A percentile compares a stretch with the other conserved stretches of the same genome.
Conservation (phyloP, 1,140 invertebrate genomes). For the Drosophila guanche region DNA sequence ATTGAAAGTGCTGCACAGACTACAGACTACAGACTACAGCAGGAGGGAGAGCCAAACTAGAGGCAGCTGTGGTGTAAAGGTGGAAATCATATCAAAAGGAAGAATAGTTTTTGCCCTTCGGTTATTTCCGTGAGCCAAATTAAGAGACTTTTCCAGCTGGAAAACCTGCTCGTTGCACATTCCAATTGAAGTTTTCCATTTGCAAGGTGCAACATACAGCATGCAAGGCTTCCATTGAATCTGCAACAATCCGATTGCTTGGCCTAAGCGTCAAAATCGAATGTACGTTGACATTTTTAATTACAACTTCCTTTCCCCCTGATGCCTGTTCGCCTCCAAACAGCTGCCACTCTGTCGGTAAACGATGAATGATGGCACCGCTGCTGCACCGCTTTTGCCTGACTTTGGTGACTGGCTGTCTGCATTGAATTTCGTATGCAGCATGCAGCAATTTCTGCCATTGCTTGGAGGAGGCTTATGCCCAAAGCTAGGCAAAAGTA, state of each 20-base stretch:
- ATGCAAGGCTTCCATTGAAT: too few relatives aligned
- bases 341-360: slow-evolving; percentile 31
- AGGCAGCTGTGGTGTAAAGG: too few relatives aligned
- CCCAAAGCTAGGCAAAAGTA: slow-evolving; percentile 55
- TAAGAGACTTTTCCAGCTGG: neutral
- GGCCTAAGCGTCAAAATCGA: slow-evolving; percentile 55
- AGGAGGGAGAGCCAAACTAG: neutral
- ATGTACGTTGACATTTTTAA: slow-evolving; percentile 79
- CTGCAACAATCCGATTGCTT: slow-evolving; percentile 63
- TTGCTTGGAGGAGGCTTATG: slow-evolving; percentile 43
- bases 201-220: neutral
- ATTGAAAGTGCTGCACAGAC: slow-evolving; percentile 28
- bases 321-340: slow-evolving; percentile 24
- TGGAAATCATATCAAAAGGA: too few relatives aligned
- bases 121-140: neutral
- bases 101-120: too few relatives aligned
- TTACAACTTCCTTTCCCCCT: slow-evolving; percentile 29
- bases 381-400: slow-evolving; percentile 4
- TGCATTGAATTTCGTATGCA: slow-evolving; percentile 36
- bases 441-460: slow-evolving; percentile 26
- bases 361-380: slow-evolving; percentile 72
- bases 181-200: slow-evolving; percentile 36
- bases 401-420: slow-evolving; percentile 6
- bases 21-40: neutral
- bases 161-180: slow-evolving; percentile 17